Conservation (phyloP, 2,113 vertebrate species). For the Sakesphorus luctuosus region DNA sequence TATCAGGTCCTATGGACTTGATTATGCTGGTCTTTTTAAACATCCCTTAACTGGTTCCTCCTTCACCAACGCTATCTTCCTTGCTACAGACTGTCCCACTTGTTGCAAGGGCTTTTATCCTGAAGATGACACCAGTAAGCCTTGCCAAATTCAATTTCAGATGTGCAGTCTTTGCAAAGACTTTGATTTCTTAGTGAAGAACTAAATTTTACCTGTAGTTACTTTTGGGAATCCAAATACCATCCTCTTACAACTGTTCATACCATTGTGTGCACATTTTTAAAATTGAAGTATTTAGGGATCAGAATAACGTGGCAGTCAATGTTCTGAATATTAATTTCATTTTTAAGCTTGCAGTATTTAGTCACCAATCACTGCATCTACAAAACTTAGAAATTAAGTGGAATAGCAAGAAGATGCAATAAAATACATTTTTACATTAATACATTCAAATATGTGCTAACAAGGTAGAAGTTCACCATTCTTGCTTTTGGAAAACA, state of each 20-base stretch:
- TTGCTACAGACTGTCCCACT: neutral
- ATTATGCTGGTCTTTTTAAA: neutral
- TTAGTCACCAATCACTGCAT: neutral
- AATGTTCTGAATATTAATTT: neutral
- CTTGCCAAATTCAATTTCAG: neutral
- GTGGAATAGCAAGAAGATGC: neutral
- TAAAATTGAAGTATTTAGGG: neutral
- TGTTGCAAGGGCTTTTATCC: neutral
- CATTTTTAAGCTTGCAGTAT: neutral
- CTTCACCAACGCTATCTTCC: neutral
- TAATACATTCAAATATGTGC: neutral
- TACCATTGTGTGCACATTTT: neutral
- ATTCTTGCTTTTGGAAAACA: neutral
- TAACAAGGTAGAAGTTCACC: neutral
- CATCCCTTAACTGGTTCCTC: neutral
- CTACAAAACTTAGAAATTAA: neutral
- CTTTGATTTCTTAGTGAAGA: neutral
- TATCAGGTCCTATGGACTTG: neutral
- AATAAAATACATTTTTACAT: neutral
- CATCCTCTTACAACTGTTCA: neutral
- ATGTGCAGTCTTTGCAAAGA: neutral
- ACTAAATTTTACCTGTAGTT: neutral
- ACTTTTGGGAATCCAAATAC: neutral
- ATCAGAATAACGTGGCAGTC: neutral
- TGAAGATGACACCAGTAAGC: neutral